These are phyloP conservation scores for Stomorhina lunata DNA, from an alignment of 2,888 invertebrate species.

Conservation along the genomic window DNA sequence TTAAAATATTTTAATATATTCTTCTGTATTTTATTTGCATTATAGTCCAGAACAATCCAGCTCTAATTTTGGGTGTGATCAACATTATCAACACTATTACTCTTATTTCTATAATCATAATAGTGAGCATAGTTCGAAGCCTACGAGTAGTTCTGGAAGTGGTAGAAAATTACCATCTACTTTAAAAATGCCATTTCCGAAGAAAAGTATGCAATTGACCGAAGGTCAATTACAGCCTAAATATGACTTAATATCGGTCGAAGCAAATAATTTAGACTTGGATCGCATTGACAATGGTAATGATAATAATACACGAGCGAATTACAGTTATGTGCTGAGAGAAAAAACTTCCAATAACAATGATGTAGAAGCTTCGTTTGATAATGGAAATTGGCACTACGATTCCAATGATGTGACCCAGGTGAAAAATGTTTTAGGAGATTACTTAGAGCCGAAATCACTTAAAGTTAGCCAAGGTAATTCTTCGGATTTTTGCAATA, in stretches of 20 bases:
- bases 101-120: slow-evolving; percentile 49
- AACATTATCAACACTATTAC: slow-evolving; percentile 49
- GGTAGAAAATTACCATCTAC: slow-evolving; percentile 42
- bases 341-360: slow-evolving; percentile 56
- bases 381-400: slow-evolving; percentile 41
- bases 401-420: slow-evolving; percentile 19
- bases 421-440: neutral
- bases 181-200: slow-evolving; percentile 48
- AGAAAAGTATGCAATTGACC: slow-evolving; percentile 1
- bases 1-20: neutral
- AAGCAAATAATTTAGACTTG: slow-evolving; percentile 1
- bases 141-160: neutral
- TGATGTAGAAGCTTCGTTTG: neutral
- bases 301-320: neutral
- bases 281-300: neutral
- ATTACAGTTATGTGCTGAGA: slow-evolving; percentile 48
- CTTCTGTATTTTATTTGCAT: neutral
- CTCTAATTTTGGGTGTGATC: neutral
- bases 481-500: neutral
- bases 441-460: slow-evolving; percentile 5
- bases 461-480: neutral
- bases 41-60: slow-evolving; percentile 10
- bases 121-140: neutral
- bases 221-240: slow-evolving; percentile 27
- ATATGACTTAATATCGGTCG: slow-evolving; percentile 7